These are phyloP conservation scores for Peromyscus polionotus DNA, from an alignment of 2,113 vertebrate species.

Conservation along the genomic window DNA sequence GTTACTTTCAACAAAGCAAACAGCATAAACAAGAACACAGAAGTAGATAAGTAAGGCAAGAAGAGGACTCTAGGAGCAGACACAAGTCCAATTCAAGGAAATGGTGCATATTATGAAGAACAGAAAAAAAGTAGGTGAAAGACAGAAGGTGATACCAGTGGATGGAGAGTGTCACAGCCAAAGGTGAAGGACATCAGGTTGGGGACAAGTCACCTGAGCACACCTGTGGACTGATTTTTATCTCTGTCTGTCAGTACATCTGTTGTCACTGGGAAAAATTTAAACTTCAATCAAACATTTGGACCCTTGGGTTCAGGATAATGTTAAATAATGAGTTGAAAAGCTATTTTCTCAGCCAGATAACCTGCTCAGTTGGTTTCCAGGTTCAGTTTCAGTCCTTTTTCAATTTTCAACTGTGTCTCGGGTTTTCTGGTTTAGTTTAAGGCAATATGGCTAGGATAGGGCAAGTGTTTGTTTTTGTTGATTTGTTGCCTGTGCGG, in stretches of 20 bases:
- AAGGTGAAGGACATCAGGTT: not conserved
- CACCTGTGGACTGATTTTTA: not conserved
- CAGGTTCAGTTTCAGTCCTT: not conserved
- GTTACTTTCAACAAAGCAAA: conserved; percentile 29
- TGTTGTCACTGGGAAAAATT: not conserved
- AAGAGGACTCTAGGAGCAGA: not conserved
- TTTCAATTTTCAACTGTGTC: not conserved
- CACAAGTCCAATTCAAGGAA: not conserved
- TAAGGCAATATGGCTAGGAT: not conserved
- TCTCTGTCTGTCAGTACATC: not conserved
- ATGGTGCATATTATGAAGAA: not conserved
- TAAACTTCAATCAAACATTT: not conserved
- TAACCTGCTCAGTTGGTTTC: not conserved
- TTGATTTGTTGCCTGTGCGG: not conserved
- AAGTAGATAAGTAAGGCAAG: not conserved
- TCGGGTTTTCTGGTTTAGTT: not conserved
- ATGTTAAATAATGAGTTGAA: not conserved
- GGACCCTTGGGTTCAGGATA: not conserved
- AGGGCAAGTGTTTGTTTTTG: not conserved
- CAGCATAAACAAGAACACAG: not conserved
- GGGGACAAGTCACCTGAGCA: not conserved
- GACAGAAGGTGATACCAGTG: not conserved
- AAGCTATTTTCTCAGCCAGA: not conserved
- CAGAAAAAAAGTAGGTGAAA: not conserved
- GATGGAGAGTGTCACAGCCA: not conserved